Conservation (phyloP, 2,888 invertebrate genomes). For the Oscheius sp. region DNA sequence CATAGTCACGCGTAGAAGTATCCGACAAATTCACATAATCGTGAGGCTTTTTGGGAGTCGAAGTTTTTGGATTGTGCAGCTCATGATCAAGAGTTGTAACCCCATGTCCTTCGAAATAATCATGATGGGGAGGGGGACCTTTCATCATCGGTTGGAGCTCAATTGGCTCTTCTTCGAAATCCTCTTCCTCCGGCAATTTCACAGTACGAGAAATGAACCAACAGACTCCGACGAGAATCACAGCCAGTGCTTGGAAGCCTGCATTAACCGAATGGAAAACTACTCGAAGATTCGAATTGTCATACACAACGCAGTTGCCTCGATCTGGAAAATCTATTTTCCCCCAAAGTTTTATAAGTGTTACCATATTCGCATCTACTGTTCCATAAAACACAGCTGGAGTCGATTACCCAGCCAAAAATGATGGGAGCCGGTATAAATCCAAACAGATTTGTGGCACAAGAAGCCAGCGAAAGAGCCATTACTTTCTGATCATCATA, state of each 20-base stretch:
- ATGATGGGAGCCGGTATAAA: constrained; percentile 65
- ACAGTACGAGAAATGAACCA: constrained; percentile 46
- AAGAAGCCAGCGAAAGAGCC: constrained; percentile 59
- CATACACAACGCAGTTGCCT: constrained; percentile 63
- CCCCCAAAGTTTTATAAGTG: not conserved
- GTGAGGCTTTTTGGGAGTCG: constrained; percentile 9
- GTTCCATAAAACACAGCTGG: constrained; percentile 56
- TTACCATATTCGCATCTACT: constrained; percentile 52
- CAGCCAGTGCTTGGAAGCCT: constrained; percentile 47
- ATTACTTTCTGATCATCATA: constrained; percentile 60
- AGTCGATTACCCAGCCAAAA: constrained; percentile 58
- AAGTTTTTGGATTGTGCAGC: constrained; percentile 8
- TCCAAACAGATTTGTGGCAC: constrained; percentile 58
- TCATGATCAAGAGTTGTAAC: constrained; percentile 2
- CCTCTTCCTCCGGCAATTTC: constrained; percentile 54
- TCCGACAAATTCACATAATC: constrained; percentile 17
- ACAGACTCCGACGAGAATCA: constrained; percentile 47
- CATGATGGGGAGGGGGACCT: constrained; percentile 7
- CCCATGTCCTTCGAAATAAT: constrained; percentile 5
- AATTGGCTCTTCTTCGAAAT: constrained; percentile 31
- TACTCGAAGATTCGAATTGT: constrained; percentile 54
- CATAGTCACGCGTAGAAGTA: not conserved
- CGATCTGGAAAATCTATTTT: constrained; percentile 34
- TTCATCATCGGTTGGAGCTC: constrained; percentile 19
- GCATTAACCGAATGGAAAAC: constrained; percentile 57